A percentile compares a stretch with the other conserved stretches of the same genome.
These are phyloP conservation scores for Notamacropus eugenii DNA, from an alignment of 2,797 vertebrate species.

Conservation along the genomic window DNA sequence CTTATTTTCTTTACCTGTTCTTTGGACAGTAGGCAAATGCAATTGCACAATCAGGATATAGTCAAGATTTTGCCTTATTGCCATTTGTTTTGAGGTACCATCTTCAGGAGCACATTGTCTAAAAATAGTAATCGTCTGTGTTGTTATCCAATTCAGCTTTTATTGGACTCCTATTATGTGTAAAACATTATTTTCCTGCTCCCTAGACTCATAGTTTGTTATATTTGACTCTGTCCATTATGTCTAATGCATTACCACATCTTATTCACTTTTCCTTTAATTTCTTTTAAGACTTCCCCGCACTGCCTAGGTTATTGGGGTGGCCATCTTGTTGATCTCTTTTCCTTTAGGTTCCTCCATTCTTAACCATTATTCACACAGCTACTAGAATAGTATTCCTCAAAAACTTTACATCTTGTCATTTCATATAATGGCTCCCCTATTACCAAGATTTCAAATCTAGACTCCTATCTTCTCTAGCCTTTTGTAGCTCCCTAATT, in stretches of 20 bases:
- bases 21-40: neutral
- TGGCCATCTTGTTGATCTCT: neutral
- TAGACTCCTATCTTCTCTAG: constrained; percentile 11
- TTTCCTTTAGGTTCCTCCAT: constrained; percentile 21
- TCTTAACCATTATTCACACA: neutral
- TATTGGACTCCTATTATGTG: constrained; percentile 3
- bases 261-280: neutral
- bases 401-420: constrained; percentile 6
- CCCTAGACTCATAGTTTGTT: constrained; percentile 34
- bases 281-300: constrained; percentile 12
- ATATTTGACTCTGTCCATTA: neutral
- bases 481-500: neutral
- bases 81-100: constrained; percentile 12
- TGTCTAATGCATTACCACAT: no score
- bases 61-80: no score
- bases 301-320: neutral
- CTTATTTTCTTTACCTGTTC: neutral
- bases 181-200: neutral
- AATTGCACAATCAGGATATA: no score
- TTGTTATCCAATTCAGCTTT: neutral
- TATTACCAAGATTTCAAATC: neutral
- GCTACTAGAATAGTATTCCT: constrained; percentile 9
- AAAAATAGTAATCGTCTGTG: neutral
- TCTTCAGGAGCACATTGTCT: neutral
- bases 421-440: constrained; percentile 5